A percentile compares a stretch with the other conserved stretches of the same genome.
phyloP scores from a whole-genome alignment of 2,888 invertebrate genomes.

The Drosophila flavopinicola region DNA sequence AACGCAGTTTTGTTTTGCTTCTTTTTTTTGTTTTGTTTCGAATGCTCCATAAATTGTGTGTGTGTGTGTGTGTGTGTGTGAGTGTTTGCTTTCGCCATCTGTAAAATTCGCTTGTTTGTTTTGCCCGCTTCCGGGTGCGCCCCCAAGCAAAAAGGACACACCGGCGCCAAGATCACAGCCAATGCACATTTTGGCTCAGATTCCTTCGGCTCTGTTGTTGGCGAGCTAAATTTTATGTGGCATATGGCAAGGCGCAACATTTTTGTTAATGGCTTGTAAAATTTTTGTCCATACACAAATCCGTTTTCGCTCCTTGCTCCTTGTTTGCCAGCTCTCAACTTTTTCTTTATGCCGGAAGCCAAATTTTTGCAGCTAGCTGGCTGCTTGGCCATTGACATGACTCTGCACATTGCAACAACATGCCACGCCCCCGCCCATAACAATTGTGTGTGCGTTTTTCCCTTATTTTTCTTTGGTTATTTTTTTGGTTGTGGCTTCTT shows the following conservation, averaged over 20 bases:
- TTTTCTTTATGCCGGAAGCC: conserved; percentile 60
- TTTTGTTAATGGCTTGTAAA: conserved; percentile 80
- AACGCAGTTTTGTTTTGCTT: conserved; percentile 49
- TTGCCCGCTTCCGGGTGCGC: conserved; percentile 65
- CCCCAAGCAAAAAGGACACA: conserved; percentile 37
- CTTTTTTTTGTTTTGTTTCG: no score
- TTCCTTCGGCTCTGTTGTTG: conserved; percentile 37
- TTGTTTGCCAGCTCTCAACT: conserved; percentile 23
- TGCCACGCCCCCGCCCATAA: conserved; percentile 17
- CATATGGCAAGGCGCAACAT: conserved; percentile 75
- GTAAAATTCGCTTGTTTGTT: conserved; percentile 67
- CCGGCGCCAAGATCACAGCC: conserved; percentile 70
- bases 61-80: conserved; percentile 5
- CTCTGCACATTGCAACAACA: conserved; percentile 41
- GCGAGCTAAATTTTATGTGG: conserved; percentile 64
- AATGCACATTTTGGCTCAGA: conserved; percentile 70
- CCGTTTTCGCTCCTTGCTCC: conserved; percentile 47
- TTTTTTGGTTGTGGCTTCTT: conserved; percentile 38
- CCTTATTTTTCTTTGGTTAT: neutral
- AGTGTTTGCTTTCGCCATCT: conserved; percentile 32
- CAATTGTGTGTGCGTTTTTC: conserved; percentile 47
- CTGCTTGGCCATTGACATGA: conserved; percentile 64
- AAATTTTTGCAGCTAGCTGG: conserved; percentile 26
- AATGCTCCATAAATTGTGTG: conserved; percentile 7
- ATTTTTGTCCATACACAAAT: conserved; percentile 66